Conservation (phyloP, 2,113 vertebrate genomes). For the Microtus montanus region DNA sequence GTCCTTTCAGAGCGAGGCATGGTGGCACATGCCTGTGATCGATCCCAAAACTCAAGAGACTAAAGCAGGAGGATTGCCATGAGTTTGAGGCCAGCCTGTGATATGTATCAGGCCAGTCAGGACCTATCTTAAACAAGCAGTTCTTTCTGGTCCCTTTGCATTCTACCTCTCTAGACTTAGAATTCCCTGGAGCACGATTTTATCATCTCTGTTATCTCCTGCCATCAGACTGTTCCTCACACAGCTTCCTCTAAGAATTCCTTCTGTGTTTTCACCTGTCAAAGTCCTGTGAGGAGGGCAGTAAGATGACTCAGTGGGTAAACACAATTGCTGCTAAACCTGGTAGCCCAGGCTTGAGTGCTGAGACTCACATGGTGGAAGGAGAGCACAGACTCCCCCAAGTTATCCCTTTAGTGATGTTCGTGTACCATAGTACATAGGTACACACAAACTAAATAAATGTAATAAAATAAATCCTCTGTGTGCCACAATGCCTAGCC, state of each 20-base stretch:
- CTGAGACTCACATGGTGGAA: not conserved
- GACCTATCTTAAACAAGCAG: not conserved
- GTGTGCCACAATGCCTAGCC: not conserved
- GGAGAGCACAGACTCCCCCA: not conserved
- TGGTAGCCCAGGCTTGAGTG: not conserved
- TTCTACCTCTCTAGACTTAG: slow-evolving; percentile 18
- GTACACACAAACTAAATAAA: not conserved
- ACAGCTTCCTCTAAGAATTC: slow-evolving; percentile 29
- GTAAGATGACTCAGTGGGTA: not conserved
- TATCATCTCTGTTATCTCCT: slow-evolving; percentile 20
- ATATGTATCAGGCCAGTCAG: not conserved
- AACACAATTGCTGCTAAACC: not conserved
- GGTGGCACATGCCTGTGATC: not conserved
- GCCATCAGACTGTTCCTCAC: not conserved
- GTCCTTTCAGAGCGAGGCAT: not conserved
- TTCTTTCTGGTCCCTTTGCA: not conserved
- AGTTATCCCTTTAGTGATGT: not conserved
- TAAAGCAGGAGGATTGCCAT: not conserved
- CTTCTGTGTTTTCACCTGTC: slow-evolving; percentile 5
- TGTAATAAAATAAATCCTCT: not conserved
- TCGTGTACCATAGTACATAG: not conserved
- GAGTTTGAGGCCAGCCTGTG: not conserved
- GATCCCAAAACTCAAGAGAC: not conserved
- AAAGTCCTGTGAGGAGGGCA: not conserved
- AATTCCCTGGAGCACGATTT: not conserved